These are phyloP conservation scores for Glaucomys volans DNA, from an alignment of 2,113 vertebrate species.

Conservation along the genomic window DNA sequence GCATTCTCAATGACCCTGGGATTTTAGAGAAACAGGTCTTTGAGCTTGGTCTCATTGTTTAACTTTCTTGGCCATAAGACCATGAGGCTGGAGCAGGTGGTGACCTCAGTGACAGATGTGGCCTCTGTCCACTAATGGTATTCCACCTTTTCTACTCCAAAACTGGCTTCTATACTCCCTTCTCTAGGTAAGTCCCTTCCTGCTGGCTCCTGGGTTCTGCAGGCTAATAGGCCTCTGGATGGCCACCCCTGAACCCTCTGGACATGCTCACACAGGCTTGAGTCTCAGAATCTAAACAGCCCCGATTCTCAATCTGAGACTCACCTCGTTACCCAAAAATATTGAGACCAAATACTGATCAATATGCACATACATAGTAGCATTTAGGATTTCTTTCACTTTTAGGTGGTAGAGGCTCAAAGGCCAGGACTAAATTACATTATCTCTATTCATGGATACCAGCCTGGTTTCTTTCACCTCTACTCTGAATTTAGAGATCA, in stretches of 20 bases:
- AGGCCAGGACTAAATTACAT: neutral
- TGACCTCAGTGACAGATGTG: neutral
- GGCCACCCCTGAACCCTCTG: rapidly evolving
- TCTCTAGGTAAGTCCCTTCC: neutral
- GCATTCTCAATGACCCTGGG: neutral
- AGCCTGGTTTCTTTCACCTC: neutral
- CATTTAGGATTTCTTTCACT: neutral
- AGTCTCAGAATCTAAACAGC: neutral
- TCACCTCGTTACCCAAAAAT: neutral
- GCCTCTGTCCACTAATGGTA: neutral
- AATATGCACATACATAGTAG: neutral
- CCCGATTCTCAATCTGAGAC: neutral
- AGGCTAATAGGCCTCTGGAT: neutral
- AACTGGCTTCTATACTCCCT: neutral
- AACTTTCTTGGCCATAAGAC: neutral
- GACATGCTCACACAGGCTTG: neutral
- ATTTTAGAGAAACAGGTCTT: neutral
- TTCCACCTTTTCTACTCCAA: neutral
- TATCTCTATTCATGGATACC: neutral
- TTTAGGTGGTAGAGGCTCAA: neutral
- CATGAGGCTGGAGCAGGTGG: neutral
- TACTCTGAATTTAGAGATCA: neutral
- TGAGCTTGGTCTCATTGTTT: neutral
- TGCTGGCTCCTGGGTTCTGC: neutral
- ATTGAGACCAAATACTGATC: neutral